Base-by-base conservation (phyloP, 2,113 vertebrate species). In the Mixornis gularis region DNA sequence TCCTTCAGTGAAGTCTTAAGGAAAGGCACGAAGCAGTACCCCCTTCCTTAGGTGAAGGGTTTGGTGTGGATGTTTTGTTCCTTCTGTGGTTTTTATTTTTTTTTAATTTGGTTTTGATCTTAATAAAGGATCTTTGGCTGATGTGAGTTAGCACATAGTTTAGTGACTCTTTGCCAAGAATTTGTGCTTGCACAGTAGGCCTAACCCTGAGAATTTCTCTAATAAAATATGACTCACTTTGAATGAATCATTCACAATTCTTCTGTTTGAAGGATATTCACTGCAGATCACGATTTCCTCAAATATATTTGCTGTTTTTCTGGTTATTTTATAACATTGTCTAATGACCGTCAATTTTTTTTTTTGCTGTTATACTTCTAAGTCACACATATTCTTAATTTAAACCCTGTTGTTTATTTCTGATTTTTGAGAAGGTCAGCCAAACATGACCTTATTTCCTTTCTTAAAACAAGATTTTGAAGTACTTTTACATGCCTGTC, bases 231-330 rank as follows among this genome's bases (percentile, higher is more conserved):
- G 91, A 93, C 81, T 96, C 92, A 96, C 30, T 51, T 60, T 85
- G 44, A 93, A 89, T 91, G 89, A 93, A 73, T 94, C 80, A 91
- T 89, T 96, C 71, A 93, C 81, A 73, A 30, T 83, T 92, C 66
- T 74, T 80, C 49, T 58, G 8, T 80, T 85, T 68, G 84, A 69
- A 79, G 48, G 63, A 66, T 87, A 73, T 91, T 90, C 55, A 48
- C 38, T 85, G 48, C 48, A 87, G 58, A 77, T 93, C 78, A 72
- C 30, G 14, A 81, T 74, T 92, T 93, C 69, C 34, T 90, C 56
- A 74, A 86, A 84, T 46, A 19, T 70, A 85, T 84, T 77, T 92
- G 30, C 55, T 82, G 34, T 0, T 73, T 90, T 87, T 84, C 32
- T 79, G 29, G 17, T 36, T 92, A 69, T 81, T 92, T 90, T 87